Base-by-base conservation (phyloP, 2,797 vertebrate genomes). In the Peromyscus aztecus region DNA sequence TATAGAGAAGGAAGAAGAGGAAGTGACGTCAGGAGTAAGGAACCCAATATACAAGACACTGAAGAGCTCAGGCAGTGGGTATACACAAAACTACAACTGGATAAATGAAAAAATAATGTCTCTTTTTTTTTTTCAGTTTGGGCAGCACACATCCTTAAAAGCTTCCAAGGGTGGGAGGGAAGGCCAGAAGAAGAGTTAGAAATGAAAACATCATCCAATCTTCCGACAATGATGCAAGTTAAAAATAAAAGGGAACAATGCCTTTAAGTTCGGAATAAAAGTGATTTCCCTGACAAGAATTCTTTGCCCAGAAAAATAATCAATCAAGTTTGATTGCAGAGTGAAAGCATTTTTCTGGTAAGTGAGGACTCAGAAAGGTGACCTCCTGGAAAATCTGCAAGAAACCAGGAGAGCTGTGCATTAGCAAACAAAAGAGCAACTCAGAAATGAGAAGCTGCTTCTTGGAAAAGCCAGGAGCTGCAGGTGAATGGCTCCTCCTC, bases 221-320 rank as follows among this genome's bases (percentile, higher is more conserved):
- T 91, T 94, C 46, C 82, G 17, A 37, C 34, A 92, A 61, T 6
- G 61, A 16, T 59, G 14, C 2, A 90, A 91, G 40, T 85, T 95
- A 78, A 94, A 94, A 96, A 89, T 76, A 61, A 89, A 86, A 86
- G 21, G 23, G 55, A 94, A 63, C 0, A 23, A 85, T 55, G 40
- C 23, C 17, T 86, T 65, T 82, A 90, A 89, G 63, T 83, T 86
- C 34, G 59, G 43, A 82, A 14, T 24, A 52, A 87, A 87, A 83
- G 85, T n/a, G 5, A 86, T 21, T 95, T 96, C 6, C 46, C 5
- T 77, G n/a, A 9, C 73, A 78, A 86, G 78, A 86, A 73, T 90
- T 94, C 76, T 94, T 78, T 69, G 75, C 12, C 69, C 24, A 89
- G 27, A 78, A 65, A 71, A 81, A 94, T 67, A 85, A 69, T 85